Evolutionary conservation across 2,888 invertebrate species (phyloP), one percentile per base, ranked within the genome.

Genomic region (Zele albiditarsus): DNA sequence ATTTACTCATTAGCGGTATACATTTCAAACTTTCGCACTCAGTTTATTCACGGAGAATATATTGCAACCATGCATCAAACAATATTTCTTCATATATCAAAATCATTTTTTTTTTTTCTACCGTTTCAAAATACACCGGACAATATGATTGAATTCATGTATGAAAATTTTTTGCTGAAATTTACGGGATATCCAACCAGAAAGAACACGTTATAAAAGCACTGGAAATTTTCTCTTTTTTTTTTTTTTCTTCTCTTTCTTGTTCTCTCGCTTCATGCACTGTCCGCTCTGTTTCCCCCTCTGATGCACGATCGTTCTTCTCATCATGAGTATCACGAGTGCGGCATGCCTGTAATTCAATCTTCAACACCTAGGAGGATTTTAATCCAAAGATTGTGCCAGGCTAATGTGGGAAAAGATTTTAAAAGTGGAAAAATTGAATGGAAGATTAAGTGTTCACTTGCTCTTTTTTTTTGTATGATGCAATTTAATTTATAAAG

Each of bases 1-100:
- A 82, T 84, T 85, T 83, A 83, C 87, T 87, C 86, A 86, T 88
- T 87, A 86, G 84, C 84, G 82, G 81, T 82, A 82, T 82, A 80
- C 82, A 82, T 82, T 82, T 81, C 80, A 80, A 46, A 74, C 53
- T 58, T n/a, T 28, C 14, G 28, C 42, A 63, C 31, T 63, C n/a
- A n/a, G 20, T 49, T 46, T 20, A 33, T 49, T 71, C 25, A 42
- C n/a, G 23, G 14, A 16, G 38, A 57, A n/a, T 58, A 31, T 73
- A 16, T 16, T 14, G 10, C 31, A 6, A 5, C 14, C 23, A 31
- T 20, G 12, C 38, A 42, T 60, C 33, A 3, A 8, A 20, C 12
- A 10, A 14, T 31, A 2, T 67, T 33, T n/a, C 27, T 16, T 28
- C 16, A 12, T 23, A 16, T 31, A 27, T 31, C 14, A 20, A n/a